These are phyloP conservation scores for Lutraria rhynchaena DNA, from an alignment of 1,140 invertebrate species.

Conservation along the genomic window DNA sequence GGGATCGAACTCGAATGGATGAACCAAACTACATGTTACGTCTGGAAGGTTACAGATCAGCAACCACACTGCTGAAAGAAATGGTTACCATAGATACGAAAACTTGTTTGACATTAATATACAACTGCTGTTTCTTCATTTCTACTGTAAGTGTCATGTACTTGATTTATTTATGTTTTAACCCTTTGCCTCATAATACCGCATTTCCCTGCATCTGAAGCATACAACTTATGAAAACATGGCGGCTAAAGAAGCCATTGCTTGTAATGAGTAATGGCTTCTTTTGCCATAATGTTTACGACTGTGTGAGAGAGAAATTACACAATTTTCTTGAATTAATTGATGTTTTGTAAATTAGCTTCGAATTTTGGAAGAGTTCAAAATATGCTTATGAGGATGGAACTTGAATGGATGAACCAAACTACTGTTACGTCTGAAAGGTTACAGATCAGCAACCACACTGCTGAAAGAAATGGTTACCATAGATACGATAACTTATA, in stretches of 20 bases:
- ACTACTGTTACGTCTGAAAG: conserved; percentile 91
- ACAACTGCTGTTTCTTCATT: conserved; percentile 92
- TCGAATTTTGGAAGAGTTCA: no score
- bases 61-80: conserved; percentile 87
- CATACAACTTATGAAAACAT: no score
- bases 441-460: conserved; percentile 85
- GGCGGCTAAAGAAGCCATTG: no score
- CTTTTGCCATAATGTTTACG: no score
- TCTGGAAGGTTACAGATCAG: conserved; percentile 85
- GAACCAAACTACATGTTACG: conserved; percentile 95
- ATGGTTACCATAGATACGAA: conserved; percentile 85
- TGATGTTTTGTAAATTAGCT: no score
- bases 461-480: conserved; percentile 84
- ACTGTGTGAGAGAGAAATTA: no score
- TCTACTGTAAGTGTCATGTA: conserved; percentile 84
- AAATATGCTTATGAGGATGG: no score
- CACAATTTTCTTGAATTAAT: no score
- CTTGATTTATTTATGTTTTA: no score
- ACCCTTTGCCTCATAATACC: no score
- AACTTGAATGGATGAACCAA: conserved; percentile 94
- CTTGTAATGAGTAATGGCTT: no score
- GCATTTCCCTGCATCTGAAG: no score
- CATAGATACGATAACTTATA: conserved; percentile 87
- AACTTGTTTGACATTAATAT: conserved; percentile 88
- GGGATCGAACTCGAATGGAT: conserved; percentile 92